These are phyloP conservation scores for Rhinoraja longicauda DNA, from an alignment of 2,797 vertebrate species.

Conservation along the genomic window DNA sequence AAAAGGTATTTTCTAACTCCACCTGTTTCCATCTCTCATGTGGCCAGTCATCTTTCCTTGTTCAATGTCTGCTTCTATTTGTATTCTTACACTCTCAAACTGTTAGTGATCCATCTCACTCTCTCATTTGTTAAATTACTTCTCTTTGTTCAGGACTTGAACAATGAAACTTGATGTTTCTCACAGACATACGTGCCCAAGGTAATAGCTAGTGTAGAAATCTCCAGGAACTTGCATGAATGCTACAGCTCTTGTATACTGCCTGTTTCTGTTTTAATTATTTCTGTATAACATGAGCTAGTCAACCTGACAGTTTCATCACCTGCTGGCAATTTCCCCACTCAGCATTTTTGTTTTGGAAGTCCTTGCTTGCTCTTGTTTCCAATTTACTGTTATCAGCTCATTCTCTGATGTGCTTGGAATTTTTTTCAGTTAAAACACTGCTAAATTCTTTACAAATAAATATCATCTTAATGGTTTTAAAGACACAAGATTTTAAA, in stretches of 20 bases:
- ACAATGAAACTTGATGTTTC: background rate
- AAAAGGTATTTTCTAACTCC: background rate
- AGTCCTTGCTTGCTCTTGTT: background rate
- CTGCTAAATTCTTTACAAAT: background rate
- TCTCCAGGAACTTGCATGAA: background rate
- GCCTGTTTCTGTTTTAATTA: background rate
- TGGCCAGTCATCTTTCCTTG: background rate
- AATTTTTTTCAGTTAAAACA: background rate
- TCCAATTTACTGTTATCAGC: background rate
- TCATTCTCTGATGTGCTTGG: background rate
- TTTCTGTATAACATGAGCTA: background rate
- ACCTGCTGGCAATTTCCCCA: background rate
- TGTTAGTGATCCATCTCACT: background rate
- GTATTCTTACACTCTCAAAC: background rate
- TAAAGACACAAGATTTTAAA: too few species aligned
- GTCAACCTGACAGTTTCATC: background rate
- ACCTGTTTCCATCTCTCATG: background rate
- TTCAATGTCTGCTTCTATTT: background rate
- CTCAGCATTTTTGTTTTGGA: background rate
- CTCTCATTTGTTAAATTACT: background rate
- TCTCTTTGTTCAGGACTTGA: background rate
- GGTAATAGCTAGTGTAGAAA: background rate
- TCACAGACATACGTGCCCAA: too few species aligned
- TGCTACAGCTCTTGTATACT: background rate
- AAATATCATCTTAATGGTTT: background rate